phyloP scores from a whole-genome alignment of 2,797 vertebrate species.

The Carcharodon carcharias region DNA sequence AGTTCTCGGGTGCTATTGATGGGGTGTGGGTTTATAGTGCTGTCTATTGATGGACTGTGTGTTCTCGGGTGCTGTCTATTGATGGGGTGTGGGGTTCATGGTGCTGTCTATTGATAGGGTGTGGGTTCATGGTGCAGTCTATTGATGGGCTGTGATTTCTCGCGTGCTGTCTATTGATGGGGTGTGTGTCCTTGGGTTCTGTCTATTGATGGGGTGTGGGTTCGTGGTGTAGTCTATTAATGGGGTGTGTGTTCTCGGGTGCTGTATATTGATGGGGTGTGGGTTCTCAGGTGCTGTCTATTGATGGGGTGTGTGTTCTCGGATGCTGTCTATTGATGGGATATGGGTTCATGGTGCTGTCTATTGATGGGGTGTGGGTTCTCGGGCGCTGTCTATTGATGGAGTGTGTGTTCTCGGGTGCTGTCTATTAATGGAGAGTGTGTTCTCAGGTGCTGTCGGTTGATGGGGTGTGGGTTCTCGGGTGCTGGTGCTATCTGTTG shows the following conservation, averaged over 20 bases:
- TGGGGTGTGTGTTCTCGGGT: not conserved
- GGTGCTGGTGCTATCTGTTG: no score
- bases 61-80: not conserved
- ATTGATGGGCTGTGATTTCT: no score
- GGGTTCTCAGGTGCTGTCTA: not conserved
- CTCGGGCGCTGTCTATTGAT: no score
- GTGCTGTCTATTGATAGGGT: not conserved
- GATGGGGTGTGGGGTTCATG: not conserved
- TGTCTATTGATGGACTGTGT: not conserved
- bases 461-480: not conserved
- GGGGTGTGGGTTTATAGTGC: no score
- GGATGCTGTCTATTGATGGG: no score
- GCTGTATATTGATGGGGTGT: not conserved
- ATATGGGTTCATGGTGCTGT: no score
- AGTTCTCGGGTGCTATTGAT: not conserved
- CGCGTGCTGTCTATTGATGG: not conserved
- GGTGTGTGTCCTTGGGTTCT: not conserved
- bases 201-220: not conserved
- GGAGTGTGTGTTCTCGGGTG: not conserved
- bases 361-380: no score
- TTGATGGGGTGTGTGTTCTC: not conserved
- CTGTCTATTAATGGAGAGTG: not conserved
- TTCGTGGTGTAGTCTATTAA: not conserved
- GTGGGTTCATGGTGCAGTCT: no score
- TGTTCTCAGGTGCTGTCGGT: not conserved